Conservation (phyloP, 2,888 invertebrate genomes). For the Patella ulyssiponensis region DNA sequence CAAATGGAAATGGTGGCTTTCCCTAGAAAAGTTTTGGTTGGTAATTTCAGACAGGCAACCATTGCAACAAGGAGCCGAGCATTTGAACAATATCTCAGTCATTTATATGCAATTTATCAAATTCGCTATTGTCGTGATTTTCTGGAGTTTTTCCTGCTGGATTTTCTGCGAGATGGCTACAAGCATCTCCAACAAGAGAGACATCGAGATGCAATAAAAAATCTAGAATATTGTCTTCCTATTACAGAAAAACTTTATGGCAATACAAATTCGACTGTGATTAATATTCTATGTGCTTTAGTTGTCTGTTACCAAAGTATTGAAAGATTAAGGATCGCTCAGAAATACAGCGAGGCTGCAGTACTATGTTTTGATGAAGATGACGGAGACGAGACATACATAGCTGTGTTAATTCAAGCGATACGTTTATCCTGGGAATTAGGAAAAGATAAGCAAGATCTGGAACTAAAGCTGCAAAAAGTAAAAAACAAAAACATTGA, state of each 20-base stretch:
- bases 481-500: conserved; percentile 36
- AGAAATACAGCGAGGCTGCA: conserved; percentile 66
- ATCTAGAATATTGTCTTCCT: conserved; percentile 65
- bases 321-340: conserved; percentile 60
- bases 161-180: conserved; percentile 63
- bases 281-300: conserved; percentile 65
- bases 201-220: conserved; percentile 61
- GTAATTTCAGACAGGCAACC: conserved; percentile 71
- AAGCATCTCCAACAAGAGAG: conserved; percentile 54
- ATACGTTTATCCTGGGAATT: conserved; percentile 68
- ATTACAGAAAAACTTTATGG: conserved; percentile 69
- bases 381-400: conserved; percentile 55
- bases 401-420: conserved; percentile 64
- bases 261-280: conserved; percentile 54
- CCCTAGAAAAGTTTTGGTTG: conserved; percentile 70
- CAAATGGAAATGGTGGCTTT: conserved; percentile 67
- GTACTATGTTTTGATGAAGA: conserved; percentile 51
- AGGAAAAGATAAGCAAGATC: conserved; percentile 66
- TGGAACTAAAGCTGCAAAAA: conserved; percentile 58
- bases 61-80: conserved; percentile 70
- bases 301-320: conserved; percentile 61
- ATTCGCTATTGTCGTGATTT: conserved; percentile 66
- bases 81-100: conserved; percentile 71
- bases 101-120: conserved; percentile 65
- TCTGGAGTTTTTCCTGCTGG: conserved; percentile 66